phyloP scores from a whole-genome alignment of 2,113 vertebrate species.

The Hassar affinis region DNA sequence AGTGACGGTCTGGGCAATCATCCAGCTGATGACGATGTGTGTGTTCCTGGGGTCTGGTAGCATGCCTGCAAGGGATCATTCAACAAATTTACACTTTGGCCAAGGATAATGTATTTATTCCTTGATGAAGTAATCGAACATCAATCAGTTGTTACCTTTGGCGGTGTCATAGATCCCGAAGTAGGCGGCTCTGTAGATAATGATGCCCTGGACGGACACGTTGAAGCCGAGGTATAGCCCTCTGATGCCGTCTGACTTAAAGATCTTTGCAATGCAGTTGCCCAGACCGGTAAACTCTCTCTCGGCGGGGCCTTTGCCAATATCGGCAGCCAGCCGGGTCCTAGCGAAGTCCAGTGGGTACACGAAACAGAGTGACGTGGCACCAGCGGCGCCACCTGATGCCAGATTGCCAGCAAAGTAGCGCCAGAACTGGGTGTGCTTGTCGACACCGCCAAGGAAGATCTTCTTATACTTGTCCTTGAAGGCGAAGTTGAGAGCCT shows the following conservation, averaged over 20 bases:
- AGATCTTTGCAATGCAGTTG: slow-evolving; percentile 90
- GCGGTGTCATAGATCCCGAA: slow-evolving; percentile 97
- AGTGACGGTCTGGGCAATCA: slow-evolving; percentile 96
- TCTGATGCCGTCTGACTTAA: slow-evolving; percentile 85
- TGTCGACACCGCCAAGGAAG: slow-evolving; percentile 97
- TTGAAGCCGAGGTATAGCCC: slow-evolving; percentile 95
- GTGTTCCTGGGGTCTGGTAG: slow-evolving; percentile 98
- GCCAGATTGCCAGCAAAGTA: slow-evolving; percentile 96
- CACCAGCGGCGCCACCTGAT: slow-evolving; percentile 91
- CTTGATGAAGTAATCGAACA: neutral
- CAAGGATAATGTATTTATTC: neutral
- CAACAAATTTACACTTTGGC: neutral
- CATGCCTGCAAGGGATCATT: slow-evolving; percentile 80
- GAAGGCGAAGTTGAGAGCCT: slow-evolving; percentile 99
- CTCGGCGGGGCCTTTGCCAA: slow-evolving; percentile 83
- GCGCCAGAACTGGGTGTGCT: slow-evolving; percentile 97
- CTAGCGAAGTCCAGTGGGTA: slow-evolving; percentile 98
- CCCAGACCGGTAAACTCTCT: slow-evolving; percentile 93
- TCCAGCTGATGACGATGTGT: slow-evolving; percentile 94
- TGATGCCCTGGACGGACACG: slow-evolving; percentile 97
- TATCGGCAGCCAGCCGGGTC: slow-evolving; percentile 92
- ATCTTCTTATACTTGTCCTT: slow-evolving; percentile 99
- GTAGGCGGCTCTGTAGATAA: slow-evolving; percentile 99
- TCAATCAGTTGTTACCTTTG: slow-evolving; percentile 78
- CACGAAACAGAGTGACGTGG: slow-evolving; percentile 96